phyloP scores from a whole-genome alignment of 2,888 invertebrate genomes.

The Caenorhabditis imperialis region DNA sequence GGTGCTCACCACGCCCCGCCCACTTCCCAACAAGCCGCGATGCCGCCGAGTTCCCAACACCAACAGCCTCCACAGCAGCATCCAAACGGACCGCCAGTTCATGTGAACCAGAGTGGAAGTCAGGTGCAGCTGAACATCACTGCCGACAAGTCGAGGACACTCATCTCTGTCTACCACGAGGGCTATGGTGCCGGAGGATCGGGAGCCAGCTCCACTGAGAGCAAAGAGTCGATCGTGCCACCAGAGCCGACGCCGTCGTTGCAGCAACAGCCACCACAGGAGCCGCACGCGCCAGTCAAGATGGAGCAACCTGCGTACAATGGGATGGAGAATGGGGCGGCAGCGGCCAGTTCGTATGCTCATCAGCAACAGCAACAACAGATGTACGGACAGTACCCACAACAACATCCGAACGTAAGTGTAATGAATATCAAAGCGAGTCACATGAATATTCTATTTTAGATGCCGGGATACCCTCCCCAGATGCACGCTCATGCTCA shows the following conservation, averaged over 20 bases:
- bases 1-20: constrained; percentile 15
- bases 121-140: constrained; percentile 77
- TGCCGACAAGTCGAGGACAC: constrained; percentile 71
- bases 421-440: too few relatives aligned
- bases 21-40: constrained; percentile 2
- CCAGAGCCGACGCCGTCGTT: constrained; percentile 74
- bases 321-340: constrained; percentile 28
- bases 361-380: constrained; percentile 32
- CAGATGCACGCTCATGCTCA: not conserved
- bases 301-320: constrained; percentile 8
- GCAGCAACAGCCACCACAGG: constrained; percentile 10
- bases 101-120: constrained; percentile 59
- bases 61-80: constrained; percentile 16
- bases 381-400: constrained; percentile 32
- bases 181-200: constrained; percentile 51
- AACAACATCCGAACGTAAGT: constrained; percentile 8
- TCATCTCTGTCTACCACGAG: constrained; percentile 76
- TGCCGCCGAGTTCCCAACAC: constrained; percentile 6
- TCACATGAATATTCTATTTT: too few relatives aligned
- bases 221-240: constrained; percentile 71
- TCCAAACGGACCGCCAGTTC: constrained; percentile 50
- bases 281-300: constrained; percentile 6
- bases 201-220: constrained; percentile 52
- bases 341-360: constrained; percentile 29
- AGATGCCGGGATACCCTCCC: too few relatives aligned